Base-by-base conservation (phyloP, 2,888 invertebrate genomes). In the Eueremaeus valkanovi region DNA sequence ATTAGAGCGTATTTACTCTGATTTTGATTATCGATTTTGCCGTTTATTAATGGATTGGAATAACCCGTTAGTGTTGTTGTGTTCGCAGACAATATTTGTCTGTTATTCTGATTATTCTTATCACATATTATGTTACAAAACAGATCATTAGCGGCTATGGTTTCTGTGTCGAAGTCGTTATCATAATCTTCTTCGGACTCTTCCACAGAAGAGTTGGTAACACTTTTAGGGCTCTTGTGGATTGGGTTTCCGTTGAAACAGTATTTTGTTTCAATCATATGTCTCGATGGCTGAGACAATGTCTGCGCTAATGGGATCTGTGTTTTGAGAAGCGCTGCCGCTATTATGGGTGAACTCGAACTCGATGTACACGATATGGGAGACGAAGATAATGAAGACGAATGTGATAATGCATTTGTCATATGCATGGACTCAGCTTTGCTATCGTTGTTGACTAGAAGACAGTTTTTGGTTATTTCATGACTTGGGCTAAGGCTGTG, bases 341-440 rank as follows among this genome's bases (percentile, higher is more conserved):
- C 70, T 13, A 70, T 42, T 1, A 42, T 70, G 3, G 70, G 70
- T 29, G 70, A 70, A 27, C 70, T 42, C 45, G 70, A 70, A 70
- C 70, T 70, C 45, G 68, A 68, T 68, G 63, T 63, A 66, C 63
- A 66, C 16, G 70, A 70, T 21, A 42, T 70, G 40, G 70, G 70
- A 27, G 70, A 70, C 5, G 70, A 70, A 16, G 70, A 70, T 21
- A 70, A 27, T 21, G 70, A 42, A 42, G 61, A 61, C 9, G 40
- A 36, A 40, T 40, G 40, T 68, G 42, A 11, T 63, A 63, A 31
- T 63, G 31, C 16, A 16, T 63, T 66, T 18, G 18, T 42, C 40
- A 21, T 45, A 27, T 6, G 24, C 21, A n/a, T 70, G 29, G 70
- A 70, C 70, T 70, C 70, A 21, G 16, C 6, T 70, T 45, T 70